Evolutionary conservation across 1,140 invertebrate species (phyloP), one percentile per base, ranked within the genome.

Genomic region (Drosophila setifemur): DNA sequence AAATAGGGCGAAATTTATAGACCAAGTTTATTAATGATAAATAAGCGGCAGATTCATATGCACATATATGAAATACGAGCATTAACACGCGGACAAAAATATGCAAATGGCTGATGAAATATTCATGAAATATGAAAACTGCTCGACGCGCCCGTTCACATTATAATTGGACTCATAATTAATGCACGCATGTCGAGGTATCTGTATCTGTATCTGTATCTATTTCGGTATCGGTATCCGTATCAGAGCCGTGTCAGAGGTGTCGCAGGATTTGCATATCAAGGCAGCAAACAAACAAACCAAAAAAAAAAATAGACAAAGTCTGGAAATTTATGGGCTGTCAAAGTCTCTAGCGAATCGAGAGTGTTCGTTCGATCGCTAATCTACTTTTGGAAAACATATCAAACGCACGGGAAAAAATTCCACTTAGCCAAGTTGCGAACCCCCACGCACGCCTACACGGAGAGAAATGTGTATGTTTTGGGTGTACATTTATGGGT

Each of bases 141-240:
- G 33, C 33, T 16, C n/a, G 9, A 31, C 37, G 21, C 58, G 33
- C 60, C 60, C 58, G 60, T 78, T 40, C 64, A 73, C 61, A 73
- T 77, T 57, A 61, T 82, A 82, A 83, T 83, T 73, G 73, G 69
- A 21, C 29, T 31, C 35, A 79, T 66, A 66, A 71, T 71, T 68
- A 68, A 68, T 77, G 53, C 57, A 40, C 42, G 8, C 42, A 43
- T 28, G n/a, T 31, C 7, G 31, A 8, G 11, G 8, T 48, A 19
- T 7, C 26, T 8, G n/a, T 31, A 12, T 48, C 14, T 21, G 8
- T 48, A 19, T 7, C 26, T 8, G 7, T 33, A 25, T 29, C 14
- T 33, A 4, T n/a, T n/a, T n/a, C 12, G 8, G n/a, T 14, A 14
- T 6, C 2, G 11, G 4, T 3, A 12, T 26, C 19, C 8, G n/a